phyloP scores from a whole-genome alignment of 2,888 invertebrate genomes.

The Chaetoderma sp. region DNA sequence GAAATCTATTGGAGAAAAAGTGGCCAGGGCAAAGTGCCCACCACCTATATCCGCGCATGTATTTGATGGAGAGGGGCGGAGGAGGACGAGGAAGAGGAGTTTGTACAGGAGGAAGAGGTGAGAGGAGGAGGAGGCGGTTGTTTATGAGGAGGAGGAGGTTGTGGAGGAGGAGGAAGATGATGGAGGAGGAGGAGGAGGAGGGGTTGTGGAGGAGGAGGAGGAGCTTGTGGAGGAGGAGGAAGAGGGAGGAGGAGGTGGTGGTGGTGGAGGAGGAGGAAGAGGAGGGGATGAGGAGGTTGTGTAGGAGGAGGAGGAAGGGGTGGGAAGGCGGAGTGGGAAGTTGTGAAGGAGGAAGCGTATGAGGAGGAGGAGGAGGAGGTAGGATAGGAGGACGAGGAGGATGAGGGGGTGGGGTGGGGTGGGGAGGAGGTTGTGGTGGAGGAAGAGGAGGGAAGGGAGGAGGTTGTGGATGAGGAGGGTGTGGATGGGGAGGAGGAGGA shows the following conservation, averaged over 20 bases:
- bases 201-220: not conserved
- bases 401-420: not conserved
- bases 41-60: too few species aligned
- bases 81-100: constrained; percentile 13
- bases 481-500: not conserved
- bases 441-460: not conserved
- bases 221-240: too few species aligned
- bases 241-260: not conserved
- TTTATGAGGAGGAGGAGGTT: not conserved
- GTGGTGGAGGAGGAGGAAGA: constrained; percentile 2
- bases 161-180: too few species aligned
- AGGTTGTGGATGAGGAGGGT: not conserved
- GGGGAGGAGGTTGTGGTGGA: not conserved
- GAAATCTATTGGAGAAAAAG: too few species aligned
- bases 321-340: constrained; percentile 19
- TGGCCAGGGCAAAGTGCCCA: too few species aligned
- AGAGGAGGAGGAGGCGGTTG: constrained; percentile 6
- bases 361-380: not conserved
- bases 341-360: not conserved
- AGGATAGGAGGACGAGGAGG: not conserved
- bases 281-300: not conserved
- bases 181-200: too few species aligned
- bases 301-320: constrained; percentile 1
- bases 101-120: not conserved
- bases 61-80: too few species aligned